Conservation (phyloP, 2,797 vertebrate species). For the Acanthornis magna region DNA sequence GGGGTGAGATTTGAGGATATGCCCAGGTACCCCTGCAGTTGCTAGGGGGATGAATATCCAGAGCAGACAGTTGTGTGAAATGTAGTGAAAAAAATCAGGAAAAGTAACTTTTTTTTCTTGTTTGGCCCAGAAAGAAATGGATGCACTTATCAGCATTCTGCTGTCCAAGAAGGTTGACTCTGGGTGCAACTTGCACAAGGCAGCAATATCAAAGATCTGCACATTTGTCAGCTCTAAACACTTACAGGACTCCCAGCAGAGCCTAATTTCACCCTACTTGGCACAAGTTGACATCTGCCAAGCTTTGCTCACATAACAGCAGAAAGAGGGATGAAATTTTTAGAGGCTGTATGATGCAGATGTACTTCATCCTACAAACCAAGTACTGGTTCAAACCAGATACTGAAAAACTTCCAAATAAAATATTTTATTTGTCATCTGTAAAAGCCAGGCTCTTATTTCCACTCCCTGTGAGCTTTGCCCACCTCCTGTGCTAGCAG, state of each 20-base stretch:
- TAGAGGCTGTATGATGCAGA: background rate
- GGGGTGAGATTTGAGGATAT: background rate
- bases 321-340: background rate
- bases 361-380: background rate
- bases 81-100: background rate
- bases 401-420: background rate
- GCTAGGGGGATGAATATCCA: background rate
- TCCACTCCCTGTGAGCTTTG: background rate
- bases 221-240: background rate
- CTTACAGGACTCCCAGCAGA: accelerated
- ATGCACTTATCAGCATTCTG: background rate
- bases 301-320: background rate
- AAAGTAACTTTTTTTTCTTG: background rate
- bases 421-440: background rate
- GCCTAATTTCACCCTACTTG: background rate
- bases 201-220: background rate
- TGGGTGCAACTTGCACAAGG: background rate
- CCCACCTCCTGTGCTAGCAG: background rate
- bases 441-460: background rate
- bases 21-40: background rate
- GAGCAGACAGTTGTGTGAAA: background rate
- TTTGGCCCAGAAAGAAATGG: background rate
- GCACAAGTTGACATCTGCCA: background rate
- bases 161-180: background rate
- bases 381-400: background rate